A percentile compares a stretch with the other conserved stretches of the same genome.
Conservation (phyloP, 2,888 invertebrate species). For the Anthoptus insignis region DNA sequence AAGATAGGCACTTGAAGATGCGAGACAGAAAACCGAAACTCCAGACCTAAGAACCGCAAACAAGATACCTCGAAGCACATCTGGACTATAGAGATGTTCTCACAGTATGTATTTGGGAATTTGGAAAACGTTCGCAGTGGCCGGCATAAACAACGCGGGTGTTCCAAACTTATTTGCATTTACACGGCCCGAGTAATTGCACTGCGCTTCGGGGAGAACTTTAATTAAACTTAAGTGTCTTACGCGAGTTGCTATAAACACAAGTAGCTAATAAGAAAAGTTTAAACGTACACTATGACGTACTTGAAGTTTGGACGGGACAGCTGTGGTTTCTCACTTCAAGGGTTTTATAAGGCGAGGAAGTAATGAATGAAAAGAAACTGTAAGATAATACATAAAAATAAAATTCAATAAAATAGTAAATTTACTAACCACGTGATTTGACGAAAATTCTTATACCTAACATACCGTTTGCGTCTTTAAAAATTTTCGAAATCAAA, state of each 20-base stretch:
- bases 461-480: no score
- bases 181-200: slow-evolving; percentile 85
- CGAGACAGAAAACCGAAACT: background rate
- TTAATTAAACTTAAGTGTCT: slow-evolving; percentile 84
- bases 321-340: slow-evolving; percentile 4
- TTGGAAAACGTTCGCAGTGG: slow-evolving; percentile 61
- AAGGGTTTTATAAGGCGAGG: no score
- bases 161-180: slow-evolving; percentile 84
- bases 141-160: slow-evolving; percentile 75
- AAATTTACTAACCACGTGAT: no score
- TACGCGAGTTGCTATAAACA: slow-evolving; percentile 73
- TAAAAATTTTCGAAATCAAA: no score
- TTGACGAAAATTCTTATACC: no score
- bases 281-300: slow-evolving; percentile 56
- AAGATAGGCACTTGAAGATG: background rate
- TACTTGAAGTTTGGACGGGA: slow-evolving; percentile 11
- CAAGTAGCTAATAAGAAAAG: slow-evolving; percentile 77
- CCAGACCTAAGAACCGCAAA: background rate
- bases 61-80: slow-evolving; percentile 15
- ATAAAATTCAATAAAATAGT: no score
- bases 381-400: no score
- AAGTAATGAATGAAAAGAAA: no score
- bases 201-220: slow-evolving; percentile 82
- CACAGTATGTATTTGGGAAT: slow-evolving; percentile 35
- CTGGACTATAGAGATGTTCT: slow-evolving; percentile 10